These are phyloP conservation scores for Zhuqinia jingwanae DNA, from an alignment of 2,888 invertebrate species.

Conservation along the genomic window DNA sequence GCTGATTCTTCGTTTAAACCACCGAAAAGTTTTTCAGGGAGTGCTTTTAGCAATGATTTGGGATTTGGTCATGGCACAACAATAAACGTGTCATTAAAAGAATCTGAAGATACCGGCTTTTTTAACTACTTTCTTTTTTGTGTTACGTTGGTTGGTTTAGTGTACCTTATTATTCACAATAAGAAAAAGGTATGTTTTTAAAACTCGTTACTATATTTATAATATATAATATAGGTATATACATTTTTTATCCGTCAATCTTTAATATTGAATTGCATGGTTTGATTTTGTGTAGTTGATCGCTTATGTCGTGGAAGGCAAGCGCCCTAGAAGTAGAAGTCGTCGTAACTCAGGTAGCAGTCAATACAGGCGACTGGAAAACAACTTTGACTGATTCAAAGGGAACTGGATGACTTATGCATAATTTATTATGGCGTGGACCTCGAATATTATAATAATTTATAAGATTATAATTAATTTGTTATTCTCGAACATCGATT, in stretches of 20 bases:
- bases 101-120: slow-evolving; percentile 73
- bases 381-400: slow-evolving; percentile 74
- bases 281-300: slow-evolving; percentile 73
- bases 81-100: slow-evolving; percentile 67
- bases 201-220: too few relatives aligned
- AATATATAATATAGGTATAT: too few relatives aligned
- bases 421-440: too few relatives aligned
- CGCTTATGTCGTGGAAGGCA: slow-evolving; percentile 78
- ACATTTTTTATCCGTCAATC: too few relatives aligned
- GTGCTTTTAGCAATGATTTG: not conserved
- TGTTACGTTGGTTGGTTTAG: slow-evolving; percentile 70
- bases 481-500: too few relatives aligned
- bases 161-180: slow-evolving; percentile 76
- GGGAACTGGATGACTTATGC: too few relatives aligned
- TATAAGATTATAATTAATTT: too few relatives aligned
- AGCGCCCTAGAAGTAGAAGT: slow-evolving; percentile 67
- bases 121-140: slow-evolving; percentile 77
- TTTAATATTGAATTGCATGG: too few relatives aligned
- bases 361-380: slow-evolving; percentile 77
- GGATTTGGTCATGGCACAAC: slow-evolving; percentile 56
- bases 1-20: not conserved
- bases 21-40: not conserved
- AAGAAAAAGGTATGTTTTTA: slow-evolving; percentile 76
- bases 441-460: too few relatives aligned
- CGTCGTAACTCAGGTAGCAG: slow-evolving; percentile 69